These are phyloP conservation scores for Conus canariensis DNA, from an alignment of 2,888 invertebrate species.

Conservation along the genomic window DNA sequence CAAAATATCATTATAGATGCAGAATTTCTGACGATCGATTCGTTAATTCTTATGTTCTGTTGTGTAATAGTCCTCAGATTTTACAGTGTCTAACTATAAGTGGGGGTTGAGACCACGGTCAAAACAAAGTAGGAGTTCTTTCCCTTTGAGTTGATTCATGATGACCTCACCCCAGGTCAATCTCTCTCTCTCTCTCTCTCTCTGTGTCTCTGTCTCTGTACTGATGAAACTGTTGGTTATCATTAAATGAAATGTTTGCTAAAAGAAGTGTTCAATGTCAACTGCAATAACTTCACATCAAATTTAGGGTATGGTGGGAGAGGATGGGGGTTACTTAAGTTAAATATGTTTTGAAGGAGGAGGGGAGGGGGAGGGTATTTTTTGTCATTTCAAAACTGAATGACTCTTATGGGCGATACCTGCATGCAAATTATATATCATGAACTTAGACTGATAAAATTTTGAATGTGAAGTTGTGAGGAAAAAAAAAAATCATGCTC, in stretches of 20 bases:
- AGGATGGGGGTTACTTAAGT: background rate
- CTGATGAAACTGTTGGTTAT: background rate
- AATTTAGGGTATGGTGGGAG: background rate
- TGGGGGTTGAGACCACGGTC: background rate
- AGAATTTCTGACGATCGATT: background rate
- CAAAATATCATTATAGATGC: background rate
- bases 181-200: background rate
- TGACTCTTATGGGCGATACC: no score
- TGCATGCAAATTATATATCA: no score
- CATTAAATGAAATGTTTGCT: background rate
- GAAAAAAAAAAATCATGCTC: no score
- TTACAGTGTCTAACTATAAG: background rate
- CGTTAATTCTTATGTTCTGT: background rate
- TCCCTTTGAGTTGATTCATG: conserved; percentile 23
- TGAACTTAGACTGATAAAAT: no score
- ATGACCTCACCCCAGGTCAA: conserved; percentile 33
- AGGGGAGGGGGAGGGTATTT: no score
- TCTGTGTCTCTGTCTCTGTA: no score
- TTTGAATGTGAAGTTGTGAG: no score
- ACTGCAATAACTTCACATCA: background rate
- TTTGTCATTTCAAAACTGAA: no score
- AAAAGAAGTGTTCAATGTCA: background rate
- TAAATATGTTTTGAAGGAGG: background rate
- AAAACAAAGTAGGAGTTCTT: conserved; percentile 32
- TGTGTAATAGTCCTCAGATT: background rate